Conservation (phyloP, 2,113 vertebrate species). For the Sciurus niger region DNA sequence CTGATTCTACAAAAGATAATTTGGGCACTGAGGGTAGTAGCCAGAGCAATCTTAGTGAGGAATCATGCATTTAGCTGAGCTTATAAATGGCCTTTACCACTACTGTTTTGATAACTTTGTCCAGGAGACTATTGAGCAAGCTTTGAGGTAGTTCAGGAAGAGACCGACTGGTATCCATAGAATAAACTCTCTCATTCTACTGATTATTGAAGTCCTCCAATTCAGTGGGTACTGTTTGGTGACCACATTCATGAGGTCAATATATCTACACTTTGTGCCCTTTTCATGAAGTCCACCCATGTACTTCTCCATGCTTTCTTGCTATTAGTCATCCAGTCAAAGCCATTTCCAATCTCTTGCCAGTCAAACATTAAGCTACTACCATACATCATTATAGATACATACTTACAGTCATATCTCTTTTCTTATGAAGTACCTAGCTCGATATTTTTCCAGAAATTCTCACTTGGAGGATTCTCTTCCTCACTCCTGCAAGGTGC, state of each 20-base stretch:
- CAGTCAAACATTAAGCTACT: neutral
- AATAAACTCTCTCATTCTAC: neutral
- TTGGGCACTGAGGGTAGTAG: neutral
- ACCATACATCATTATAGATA: neutral
- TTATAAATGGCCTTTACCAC: neutral
- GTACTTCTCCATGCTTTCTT: neutral
- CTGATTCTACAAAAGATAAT: neutral
- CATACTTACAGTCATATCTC: neutral
- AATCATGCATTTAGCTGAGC: neutral
- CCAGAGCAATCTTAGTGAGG: neutral
- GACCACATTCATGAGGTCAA: neutral
- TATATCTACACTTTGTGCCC: neutral
- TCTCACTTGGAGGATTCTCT: neutral
- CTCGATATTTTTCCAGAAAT: neutral
- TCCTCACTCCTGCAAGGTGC: neutral
- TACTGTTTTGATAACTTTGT: neutral
- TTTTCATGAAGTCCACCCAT: neutral
- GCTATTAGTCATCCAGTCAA: neutral
- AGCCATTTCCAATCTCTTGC: neutral
- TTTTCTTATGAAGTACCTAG: neutral
- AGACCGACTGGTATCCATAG: neutral
- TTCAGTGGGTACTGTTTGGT: neutral
- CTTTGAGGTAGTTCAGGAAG: neutral
- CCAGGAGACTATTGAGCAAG: neutral
- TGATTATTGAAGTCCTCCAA: neutral